Conservation (phyloP, 2,797 vertebrate species). For the Hydrophis major region DNA sequence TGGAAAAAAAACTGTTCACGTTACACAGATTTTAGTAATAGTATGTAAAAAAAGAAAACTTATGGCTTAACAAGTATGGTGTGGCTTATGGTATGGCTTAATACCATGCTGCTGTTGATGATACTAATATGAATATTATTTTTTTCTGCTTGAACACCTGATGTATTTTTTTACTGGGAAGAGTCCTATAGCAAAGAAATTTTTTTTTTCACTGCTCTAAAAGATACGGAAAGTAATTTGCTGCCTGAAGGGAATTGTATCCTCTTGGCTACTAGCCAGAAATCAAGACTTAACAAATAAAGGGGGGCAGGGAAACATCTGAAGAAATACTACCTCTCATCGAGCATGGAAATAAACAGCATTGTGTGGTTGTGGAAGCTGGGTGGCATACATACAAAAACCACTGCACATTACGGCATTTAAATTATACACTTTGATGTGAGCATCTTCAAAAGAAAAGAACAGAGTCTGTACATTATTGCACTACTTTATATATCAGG, state of each 20-base stretch:
- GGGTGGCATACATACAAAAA: not conserved
- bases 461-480: not conserved
- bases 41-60: not conserved
- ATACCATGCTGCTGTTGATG: not conserved
- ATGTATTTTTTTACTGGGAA: not conserved
- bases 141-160: not conserved
- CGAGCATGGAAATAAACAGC: not conserved
- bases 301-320: not conserved
- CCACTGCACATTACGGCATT: not conserved
- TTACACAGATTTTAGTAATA: not conserved
- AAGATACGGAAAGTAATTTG: not conserved
- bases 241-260: not conserved
- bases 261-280: not conserved
- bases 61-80: not conserved
- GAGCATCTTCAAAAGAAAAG: not conserved
- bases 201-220: not conserved
- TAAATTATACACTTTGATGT: not conserved
- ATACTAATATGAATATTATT: not conserved
- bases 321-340: not conserved
- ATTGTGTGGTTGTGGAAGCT: not conserved
- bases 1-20: conserved; percentile 15
- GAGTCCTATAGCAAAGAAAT: not conserved
- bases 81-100: not conserved
- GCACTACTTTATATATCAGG: not conserved
- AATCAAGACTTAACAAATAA: not conserved